phyloP scores from a whole-genome alignment of 2,888 invertebrate species.

The Drosophila emarginata region DNA sequence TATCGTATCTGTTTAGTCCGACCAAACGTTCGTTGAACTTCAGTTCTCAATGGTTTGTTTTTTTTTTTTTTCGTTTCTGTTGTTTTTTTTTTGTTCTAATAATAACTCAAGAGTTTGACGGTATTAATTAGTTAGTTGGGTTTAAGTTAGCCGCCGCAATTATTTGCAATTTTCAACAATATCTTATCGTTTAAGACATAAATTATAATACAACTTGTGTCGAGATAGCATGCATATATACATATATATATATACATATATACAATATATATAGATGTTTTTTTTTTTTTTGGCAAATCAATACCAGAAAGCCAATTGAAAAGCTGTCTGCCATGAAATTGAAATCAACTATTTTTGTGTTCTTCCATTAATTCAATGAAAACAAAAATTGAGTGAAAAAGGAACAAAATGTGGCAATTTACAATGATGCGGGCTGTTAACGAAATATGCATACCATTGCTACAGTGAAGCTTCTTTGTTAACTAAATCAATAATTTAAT shows the following conservation, averaged over 20 bases:
- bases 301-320: not conserved
- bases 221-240: not conserved
- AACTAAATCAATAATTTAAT: too few species aligned
- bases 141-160: constrained; percentile 34
- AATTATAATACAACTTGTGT: not conserved
- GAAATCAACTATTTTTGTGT: constrained; percentile 6
- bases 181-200: not conserved
- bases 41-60: not conserved
- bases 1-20: not conserved
- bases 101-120: constrained; percentile 1
- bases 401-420: not conserved
- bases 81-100: constrained; percentile 3
- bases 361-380: not conserved
- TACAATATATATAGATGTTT: not conserved
- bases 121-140: constrained; percentile 50
- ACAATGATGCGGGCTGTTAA: not conserved
- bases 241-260: not conserved
- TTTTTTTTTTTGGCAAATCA: not conserved
- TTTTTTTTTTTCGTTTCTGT: too few species aligned
- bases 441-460: not conserved
- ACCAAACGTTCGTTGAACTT: constrained; percentile 40
- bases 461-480: not conserved
- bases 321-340: constrained; percentile 2
- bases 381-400: too few species aligned
- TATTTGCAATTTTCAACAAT: constrained; percentile 36